phyloP scores from a whole-genome alignment of 2,888 invertebrate genomes.

The Chrysodeixis includens region DNA sequence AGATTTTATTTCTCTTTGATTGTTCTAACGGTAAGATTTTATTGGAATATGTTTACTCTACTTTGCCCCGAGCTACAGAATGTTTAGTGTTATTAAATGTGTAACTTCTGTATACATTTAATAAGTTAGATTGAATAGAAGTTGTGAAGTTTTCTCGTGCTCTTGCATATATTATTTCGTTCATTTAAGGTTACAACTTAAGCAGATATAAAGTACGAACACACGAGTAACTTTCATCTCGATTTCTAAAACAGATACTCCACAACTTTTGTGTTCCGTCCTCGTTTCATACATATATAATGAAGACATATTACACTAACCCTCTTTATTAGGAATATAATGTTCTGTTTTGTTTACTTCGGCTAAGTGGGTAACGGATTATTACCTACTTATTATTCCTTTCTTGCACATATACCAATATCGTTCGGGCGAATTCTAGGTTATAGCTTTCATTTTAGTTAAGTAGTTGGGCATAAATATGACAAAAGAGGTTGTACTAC shows the following conservation, averaged over 20 bases:
- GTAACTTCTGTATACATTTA: constrained; percentile 22
- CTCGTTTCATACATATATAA: constrained; percentile 41
- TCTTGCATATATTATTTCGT: constrained; percentile 13
- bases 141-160: constrained; percentile 12
- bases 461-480: constrained; percentile 21
- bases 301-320: constrained; percentile 32
- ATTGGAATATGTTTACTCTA: not conserved
- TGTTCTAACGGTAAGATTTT: constrained; percentile 12
- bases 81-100: constrained; percentile 9
- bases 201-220: constrained; percentile 9
- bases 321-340: constrained; percentile 56
- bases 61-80: not conserved
- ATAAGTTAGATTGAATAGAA: constrained; percentile 5
- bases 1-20: constrained; percentile 11
- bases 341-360: constrained; percentile 65
- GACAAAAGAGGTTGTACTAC: constrained; percentile 24
- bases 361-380: constrained; percentile 67
- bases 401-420: constrained; percentile 51
- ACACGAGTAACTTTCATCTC: constrained; percentile 23
- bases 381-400: constrained; percentile 70
- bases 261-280: constrained; percentile 19
- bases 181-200: constrained; percentile 19
- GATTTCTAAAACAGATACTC: constrained; percentile 15
- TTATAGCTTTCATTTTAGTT: constrained; percentile 49
- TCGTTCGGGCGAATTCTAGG: constrained; percentile 56